Base-by-base conservation (phyloP, 1,140 invertebrate species). In the Cotesia vestalis region DNA sequence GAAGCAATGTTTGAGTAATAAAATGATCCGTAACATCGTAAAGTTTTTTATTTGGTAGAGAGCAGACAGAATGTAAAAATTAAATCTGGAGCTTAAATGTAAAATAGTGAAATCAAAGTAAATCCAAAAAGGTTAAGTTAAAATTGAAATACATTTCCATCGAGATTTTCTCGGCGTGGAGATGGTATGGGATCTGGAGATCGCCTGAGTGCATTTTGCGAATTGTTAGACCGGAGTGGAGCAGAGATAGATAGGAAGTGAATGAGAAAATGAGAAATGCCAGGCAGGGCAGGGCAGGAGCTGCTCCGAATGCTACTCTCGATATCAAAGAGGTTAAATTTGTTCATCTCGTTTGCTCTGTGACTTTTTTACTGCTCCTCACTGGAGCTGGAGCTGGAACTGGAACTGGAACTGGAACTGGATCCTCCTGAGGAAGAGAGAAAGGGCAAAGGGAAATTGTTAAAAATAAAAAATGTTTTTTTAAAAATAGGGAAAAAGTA, bases 311-410 rank as follows among this genome's bases (percentile, higher is more conserved):
- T 46, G 40, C 40, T 46, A 34, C 40, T 55, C n/a, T 60, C 57
- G 55, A 72, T 72, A 72, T 72, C 71, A 72, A 72, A 72, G 71
- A 67, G 64, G 40, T 46, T 72, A 63, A 72, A 72, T 60, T 72
- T 64, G 71, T 72, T 72, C 71, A 72, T 71, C 70, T 71, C 70
- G 62, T 67, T 72, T 67, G 14, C 55, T 68, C 36, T 60, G 35
- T 55, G 55, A 68, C 36, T 68, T 59, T 60, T 52, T 46, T 46
- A 46, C 40, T 46, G 40, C 5, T 46, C 27, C 27, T 27, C 27
- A 3, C 27, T 27, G 27, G 27, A 27, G 27, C 27, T 27, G 27
- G 1, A 27, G 3, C 27, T 27, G 27, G 1, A 27, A 27, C 27
- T 27, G 27, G 1, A 27, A 17, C 17, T 17, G 17, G 17, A 0